Evolutionary conservation across 2,888 invertebrate genomes (phyloP), one percentile per base, ranked within the genome.

Genomic region (Lacanobia wlatinum): DNA sequence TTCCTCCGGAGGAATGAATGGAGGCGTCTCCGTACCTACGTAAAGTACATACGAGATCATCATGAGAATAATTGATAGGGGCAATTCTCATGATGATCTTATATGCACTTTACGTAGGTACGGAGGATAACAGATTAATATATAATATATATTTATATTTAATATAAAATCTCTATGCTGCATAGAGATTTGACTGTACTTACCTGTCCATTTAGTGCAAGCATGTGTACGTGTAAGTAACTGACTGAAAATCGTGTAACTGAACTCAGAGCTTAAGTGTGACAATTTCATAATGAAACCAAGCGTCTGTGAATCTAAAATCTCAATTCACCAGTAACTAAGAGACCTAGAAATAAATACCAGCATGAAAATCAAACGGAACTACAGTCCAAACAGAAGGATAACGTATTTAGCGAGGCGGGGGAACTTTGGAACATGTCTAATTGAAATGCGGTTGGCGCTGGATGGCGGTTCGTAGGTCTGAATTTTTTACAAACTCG

Each of bases 401-500:
- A 43, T 73, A 82, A 84, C 58, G 46, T 73, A 80, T 85, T 77
- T 83, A 81, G 67, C 70, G 63, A 75, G 55, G 21, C 56, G 76
- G 58, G 58, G 58, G 52, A 87, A 82, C 64, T 85, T 86, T 66
- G 58, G 78, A 83, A 82, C 73, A 63, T 62, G 60, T 73, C 75
- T 84, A 88, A 87, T 88, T 88, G 86, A 88, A 87, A 87, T 70
- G 78, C 81, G 79, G 76, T 78, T 40, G 8, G 38, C 21, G 18
- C 21, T 18, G n/a, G n/a, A n/a, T n/a, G 28, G 18, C 60, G 21
- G 59, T 40, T 23, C 76, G 70, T 64, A 65, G 50, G 5, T 62
- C 72, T 87, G 82, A 87, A 83, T 87, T 87, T 87, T 87, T 87
- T 80, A 87, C 74, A 60, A 82, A 83, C 78, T 80, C 82, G 60